Evolutionary conservation across 1,140 invertebrate species (phyloP).

Genomic region (Drosophila ohnishii): DNA sequence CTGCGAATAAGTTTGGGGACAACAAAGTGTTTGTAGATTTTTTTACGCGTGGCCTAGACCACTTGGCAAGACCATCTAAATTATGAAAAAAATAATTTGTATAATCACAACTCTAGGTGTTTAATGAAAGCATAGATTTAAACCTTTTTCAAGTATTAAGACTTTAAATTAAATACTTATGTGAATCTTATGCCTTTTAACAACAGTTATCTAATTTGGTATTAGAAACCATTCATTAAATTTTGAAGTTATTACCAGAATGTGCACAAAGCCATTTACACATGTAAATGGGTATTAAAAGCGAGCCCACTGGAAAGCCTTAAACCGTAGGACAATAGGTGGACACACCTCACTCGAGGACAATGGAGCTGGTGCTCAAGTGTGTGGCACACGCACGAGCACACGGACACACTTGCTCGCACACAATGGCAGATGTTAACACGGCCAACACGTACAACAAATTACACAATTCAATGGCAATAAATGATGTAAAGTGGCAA

Average conservation of each 20-base stretch:
- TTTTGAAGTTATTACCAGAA: conserved; percentile 1
- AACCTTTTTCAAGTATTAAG: too few species aligned
- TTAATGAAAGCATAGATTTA: not conserved
- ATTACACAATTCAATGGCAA: conserved; percentile 70
- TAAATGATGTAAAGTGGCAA: conserved; percentile 63
- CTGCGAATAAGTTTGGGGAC: conserved; percentile 13
- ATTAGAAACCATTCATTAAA: not conserved
- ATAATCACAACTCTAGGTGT: not conserved
- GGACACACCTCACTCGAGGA: conserved; percentile 12
- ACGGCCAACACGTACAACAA: conserved; percentile 50
- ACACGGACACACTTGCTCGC: conserved; percentile 11
- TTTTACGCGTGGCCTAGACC: not conserved
- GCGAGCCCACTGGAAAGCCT: conserved; percentile 4
- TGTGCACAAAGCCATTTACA: conserved; percentile 18
- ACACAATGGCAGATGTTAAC: conserved; percentile 25
- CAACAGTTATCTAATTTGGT: not conserved
- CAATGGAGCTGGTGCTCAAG: conserved; percentile 38
- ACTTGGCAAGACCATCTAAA: too few species aligned
- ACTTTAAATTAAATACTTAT: not conserved
- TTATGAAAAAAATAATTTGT: not conserved
- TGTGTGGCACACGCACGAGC: conserved; percentile 17
- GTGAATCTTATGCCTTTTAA: not conserved
- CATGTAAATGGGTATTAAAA: conserved; percentile 35
- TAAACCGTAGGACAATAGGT: conserved; percentile 27
- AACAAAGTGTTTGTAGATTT: conserved; percentile 2